Evolutionary conservation across 92 coral and sea anemone genomes (phyloP).

Genomic region (Bergia puertoricense): DNA sequence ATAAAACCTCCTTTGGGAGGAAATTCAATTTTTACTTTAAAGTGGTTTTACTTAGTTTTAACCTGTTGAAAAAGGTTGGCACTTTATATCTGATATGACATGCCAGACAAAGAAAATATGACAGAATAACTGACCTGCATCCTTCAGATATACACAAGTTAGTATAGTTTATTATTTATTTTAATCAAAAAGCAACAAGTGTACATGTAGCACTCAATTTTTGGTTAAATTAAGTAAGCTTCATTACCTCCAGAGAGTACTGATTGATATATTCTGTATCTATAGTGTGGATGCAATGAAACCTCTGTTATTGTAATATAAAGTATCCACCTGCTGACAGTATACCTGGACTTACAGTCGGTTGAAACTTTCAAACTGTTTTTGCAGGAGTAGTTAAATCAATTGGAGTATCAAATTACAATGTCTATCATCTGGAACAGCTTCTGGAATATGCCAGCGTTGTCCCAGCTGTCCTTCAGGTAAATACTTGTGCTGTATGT

Average conservation of each 20-base stretch:
- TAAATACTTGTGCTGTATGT: conserved; percentile 2
- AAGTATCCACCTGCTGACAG: too few species aligned
- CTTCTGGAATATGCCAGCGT: conserved; percentile 66
- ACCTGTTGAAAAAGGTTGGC: not conserved
- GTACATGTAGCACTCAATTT: too few species aligned
- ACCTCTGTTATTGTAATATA: too few species aligned
- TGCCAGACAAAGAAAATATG: too few species aligned
- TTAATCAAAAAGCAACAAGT: too few species aligned
- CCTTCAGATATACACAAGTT: too few species aligned
- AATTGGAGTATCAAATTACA: conserved; percentile 92
- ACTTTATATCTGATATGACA: too few species aligned
- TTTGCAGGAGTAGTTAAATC: conserved; percentile 72
- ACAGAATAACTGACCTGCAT: too few species aligned
- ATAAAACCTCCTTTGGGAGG: not conserved
- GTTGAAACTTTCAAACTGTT: not conserved
- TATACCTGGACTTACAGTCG: too few species aligned
- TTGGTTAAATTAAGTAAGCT: not conserved
- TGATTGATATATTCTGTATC: too few species aligned
- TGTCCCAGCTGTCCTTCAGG: conserved; percentile 86
- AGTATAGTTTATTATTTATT: too few species aligned
- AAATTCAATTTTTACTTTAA: not conserved
- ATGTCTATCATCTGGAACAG: conserved; percentile 76
- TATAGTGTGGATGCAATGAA: not conserved
- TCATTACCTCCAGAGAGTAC: not conserved
- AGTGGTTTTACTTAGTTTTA: not conserved